Base-by-base conservation (phyloP, 2,113 vertebrate species). In the Clupea harengus region DNA sequence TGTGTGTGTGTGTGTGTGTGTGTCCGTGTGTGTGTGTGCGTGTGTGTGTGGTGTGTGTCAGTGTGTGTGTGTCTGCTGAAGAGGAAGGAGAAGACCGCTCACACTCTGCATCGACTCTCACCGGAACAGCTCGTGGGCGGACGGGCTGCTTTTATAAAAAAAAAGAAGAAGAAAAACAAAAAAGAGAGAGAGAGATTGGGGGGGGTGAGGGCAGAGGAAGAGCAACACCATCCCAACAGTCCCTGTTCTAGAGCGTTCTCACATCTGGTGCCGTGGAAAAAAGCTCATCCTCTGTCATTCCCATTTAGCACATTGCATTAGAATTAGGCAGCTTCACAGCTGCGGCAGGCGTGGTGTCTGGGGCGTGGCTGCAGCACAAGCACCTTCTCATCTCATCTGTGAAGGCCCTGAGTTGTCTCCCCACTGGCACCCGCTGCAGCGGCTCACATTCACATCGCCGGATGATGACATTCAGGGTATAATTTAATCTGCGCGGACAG, bases 241-340 rank as follows among this genome's bases (percentile, higher is more conserved):
- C 64, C 10, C 13, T 20, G 2, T 75, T 32, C 39, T 39, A 78
- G 10, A 78, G 28, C 72, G 15, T 39, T 78, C 18, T 6, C 91
- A 90, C 93, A 94, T 91, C 92, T 93, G 93, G 91, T 92, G 92
- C 84, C 89, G 92, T 91, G 86, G 13, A 4, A 78, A 78, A 75
- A 39, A 89, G 89, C 89, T 88, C 90, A 91, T 91, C 44, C 44
- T 47, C 84, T 81, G 75, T 39, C 75, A 45, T 47, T 85, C 75
- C 54, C 75, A 84, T 85, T 90, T 88, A 89, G 82, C 88, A 93
- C 90, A 88, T 91, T 91, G 87, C 86, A 84, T 85, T 89, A 90
- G 88, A 84, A 39, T 81, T 45, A 81, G 75, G 47, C 25, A 47
- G 88, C 80, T 88, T 90, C 91, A 90, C 92, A 93, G 92, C 91